These are phyloP conservation scores for Euschistus heros DNA, from an alignment of 1,140 invertebrate genomes.

Conservation along the genomic window DNA sequence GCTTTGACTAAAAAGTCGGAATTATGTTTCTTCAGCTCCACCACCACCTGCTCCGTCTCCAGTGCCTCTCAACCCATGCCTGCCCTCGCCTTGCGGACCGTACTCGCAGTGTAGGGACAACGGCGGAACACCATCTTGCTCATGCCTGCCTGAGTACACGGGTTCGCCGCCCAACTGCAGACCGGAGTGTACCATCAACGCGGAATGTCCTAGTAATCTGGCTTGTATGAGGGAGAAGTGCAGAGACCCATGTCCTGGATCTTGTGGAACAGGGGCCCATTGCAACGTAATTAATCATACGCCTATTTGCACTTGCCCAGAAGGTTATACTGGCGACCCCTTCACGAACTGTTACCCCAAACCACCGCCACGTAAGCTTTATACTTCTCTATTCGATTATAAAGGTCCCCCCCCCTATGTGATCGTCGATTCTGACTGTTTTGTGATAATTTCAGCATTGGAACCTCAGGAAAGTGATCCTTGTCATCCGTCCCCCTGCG, in stretches of 20 bases:
- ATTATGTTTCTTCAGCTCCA: slow-evolving; percentile 20
- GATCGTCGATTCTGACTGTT: neutral
- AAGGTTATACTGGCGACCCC: slow-evolving; percentile 57
- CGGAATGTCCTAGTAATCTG: slow-evolving; percentile 49
- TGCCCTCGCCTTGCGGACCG: slow-evolving; percentile 56
- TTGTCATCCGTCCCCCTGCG: slow-evolving; percentile 63
- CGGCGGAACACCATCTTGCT: slow-evolving; percentile 36
- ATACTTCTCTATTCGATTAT: neutral
- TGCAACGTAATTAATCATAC: slow-evolving; percentile 61
- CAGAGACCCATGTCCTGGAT: slow-evolving; percentile 58
- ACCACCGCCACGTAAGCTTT: slow-evolving; percentile 26
- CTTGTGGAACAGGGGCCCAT: slow-evolving; percentile 55
- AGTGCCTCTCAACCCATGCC: slow-evolving; percentile 41
- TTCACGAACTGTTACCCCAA: slow-evolving; percentile 47
- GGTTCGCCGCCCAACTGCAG: slow-evolving; percentile 53
- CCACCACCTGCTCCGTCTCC: slow-evolving; percentile 37
- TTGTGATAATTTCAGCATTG: slow-evolving; percentile 15
- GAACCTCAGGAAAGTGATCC: slow-evolving; percentile 40
- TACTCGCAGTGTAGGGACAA: slow-evolving; percentile 56
- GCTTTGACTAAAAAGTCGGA: too few species aligned
- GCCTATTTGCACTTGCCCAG: slow-evolving; percentile 56
- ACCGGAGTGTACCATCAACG: slow-evolving; percentile 52
- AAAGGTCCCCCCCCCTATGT: neutral
- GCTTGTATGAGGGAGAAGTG: slow-evolving; percentile 66
- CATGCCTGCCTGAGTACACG: slow-evolving; percentile 48